A percentile compares a stretch with the other conserved stretches of the same genome.
Conservation (phyloP, 37 sponge, comb jelly and placozoan genomes). For the Spongia lamella region DNA sequence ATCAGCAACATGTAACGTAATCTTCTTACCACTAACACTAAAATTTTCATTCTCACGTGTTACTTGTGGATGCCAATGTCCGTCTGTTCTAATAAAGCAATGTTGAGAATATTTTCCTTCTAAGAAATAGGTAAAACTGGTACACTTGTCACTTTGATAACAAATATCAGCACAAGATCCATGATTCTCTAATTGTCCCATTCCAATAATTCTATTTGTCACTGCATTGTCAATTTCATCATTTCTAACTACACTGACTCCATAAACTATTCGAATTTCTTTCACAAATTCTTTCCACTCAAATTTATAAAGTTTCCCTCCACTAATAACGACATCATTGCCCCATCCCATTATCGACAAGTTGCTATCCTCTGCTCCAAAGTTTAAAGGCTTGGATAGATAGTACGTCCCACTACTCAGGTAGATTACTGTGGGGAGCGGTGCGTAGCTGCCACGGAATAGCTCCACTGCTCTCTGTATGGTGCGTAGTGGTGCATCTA, state of each 20-base stretch:
- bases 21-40: conserved; percentile 13
- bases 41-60: neutral
- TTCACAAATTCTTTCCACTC: conserved; percentile 27
- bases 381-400: conserved; percentile 33
- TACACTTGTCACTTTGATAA: neutral
- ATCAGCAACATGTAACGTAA: neutral
- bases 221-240: neutral
- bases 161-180: neutral
- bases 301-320: conserved; percentile 40
- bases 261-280: neutral
- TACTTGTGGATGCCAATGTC: neutral
- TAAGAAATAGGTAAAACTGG: neutral
- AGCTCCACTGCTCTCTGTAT: conserved; percentile 2
- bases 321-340: conserved; percentile 46
- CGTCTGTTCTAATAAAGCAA: conserved; percentile 15
- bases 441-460: no score
- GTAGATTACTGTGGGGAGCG: conserved; percentile 10
- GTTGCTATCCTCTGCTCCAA: conserved; percentile 51
- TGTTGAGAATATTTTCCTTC: neutral
- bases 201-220: neutral
- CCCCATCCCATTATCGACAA: conserved; percentile 23
- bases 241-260: neutral
- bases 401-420: conserved; percentile 50
- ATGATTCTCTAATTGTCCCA: neutral
- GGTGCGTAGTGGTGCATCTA: neutral